These are phyloP conservation scores for Sternotherus odoratus DNA, from an alignment of 2,797 vertebrate species.

Conservation along the genomic window DNA sequence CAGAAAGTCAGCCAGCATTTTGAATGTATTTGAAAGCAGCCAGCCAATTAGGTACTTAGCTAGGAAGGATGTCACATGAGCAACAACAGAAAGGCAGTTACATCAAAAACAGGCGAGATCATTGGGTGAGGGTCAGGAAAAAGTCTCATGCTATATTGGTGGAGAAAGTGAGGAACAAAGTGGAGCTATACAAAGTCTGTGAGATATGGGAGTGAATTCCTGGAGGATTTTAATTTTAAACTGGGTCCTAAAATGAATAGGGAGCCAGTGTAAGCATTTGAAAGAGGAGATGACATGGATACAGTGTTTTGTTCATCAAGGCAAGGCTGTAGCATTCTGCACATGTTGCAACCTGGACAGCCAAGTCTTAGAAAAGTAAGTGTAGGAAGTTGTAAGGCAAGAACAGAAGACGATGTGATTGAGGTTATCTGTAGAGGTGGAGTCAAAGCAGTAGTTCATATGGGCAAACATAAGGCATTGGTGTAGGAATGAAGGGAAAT, in stretches of 20 bases:
- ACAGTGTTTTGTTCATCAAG: neutral
- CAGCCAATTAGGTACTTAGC: neutral
- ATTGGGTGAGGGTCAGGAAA: neutral
- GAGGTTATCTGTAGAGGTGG: too few relatives aligned
- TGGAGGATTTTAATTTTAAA: neutral
- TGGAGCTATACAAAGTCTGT: neutral
- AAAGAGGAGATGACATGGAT: neutral
- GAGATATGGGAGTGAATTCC: neutral
- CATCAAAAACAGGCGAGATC: neutral
- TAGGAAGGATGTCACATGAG: neutral
- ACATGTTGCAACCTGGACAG: neutral
- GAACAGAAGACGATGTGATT: neutral
- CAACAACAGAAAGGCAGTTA: neutral
- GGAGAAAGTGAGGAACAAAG: neutral
- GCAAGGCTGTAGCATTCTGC: neutral
- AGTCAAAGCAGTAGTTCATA: neutral
- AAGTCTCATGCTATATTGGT: neutral
- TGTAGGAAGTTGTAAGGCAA: neutral
- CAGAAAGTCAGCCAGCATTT: neutral
- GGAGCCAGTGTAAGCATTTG: neutral
- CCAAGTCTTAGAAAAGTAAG: neutral
- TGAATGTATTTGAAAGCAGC: neutral
- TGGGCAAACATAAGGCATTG: neutral
- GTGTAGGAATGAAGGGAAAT: neutral
- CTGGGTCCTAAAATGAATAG: neutral